phyloP scores from a whole-genome alignment of 1,140 invertebrate species.

The Drosophila repletoides region DNA sequence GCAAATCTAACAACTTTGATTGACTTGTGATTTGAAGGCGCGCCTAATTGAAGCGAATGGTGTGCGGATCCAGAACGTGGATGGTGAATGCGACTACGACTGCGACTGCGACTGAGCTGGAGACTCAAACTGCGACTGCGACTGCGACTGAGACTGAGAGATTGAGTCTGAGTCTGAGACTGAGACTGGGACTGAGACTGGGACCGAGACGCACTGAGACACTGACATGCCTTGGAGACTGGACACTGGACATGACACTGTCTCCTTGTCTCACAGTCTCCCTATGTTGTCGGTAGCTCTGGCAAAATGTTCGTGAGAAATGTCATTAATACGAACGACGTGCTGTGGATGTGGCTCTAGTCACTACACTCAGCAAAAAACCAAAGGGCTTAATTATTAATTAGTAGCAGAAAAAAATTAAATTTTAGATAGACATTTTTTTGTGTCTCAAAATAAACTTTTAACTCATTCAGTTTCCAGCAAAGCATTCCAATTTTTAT shows the following conservation, averaged over 20 bases:
- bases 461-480: too few species aligned
- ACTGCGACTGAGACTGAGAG: conserved; percentile 32
- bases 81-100: conserved; percentile 13
- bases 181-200: too few species aligned
- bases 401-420: too few species aligned
- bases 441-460: too few species aligned
- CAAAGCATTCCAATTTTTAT: too few species aligned
- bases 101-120: neutral
- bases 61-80: conserved; percentile 19
- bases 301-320: conserved; percentile 77
- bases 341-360: conserved; percentile 59
- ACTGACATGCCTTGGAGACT: conserved; percentile 46
- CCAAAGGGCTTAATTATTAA: too few species aligned
- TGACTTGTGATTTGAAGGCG: conserved; percentile 79
- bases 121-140: too few species aligned
- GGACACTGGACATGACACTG: conserved; percentile 28
- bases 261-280: conserved; percentile 14
- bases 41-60: conserved; percentile 64
- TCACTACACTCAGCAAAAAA: too few species aligned
- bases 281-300: conserved; percentile 54
- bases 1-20: conserved; percentile 78
- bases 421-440: too few species aligned
- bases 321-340: conserved; percentile 78
- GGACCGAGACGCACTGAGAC: conserved; percentile 20
- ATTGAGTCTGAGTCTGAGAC: conserved; percentile 8